These are phyloP conservation scores for Psix sp. DNA, from an alignment of 1,140 invertebrate species.

Conservation along the genomic window DNA sequence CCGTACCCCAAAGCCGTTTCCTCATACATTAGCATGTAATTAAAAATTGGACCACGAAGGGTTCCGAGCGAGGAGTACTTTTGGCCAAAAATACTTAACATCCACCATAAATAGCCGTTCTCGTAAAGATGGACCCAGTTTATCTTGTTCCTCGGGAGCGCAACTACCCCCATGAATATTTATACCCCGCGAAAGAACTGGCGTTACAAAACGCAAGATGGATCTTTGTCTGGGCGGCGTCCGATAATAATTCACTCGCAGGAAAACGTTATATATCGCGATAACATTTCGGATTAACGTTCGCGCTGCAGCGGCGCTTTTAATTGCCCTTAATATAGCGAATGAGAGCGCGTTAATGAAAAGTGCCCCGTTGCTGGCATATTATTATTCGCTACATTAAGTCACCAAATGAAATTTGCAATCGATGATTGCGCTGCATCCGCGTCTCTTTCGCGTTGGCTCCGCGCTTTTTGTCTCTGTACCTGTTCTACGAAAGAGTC, in stretches of 20 bases:
- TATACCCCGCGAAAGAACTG: conserved; percentile 39
- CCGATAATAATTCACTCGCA: conserved; percentile 55
- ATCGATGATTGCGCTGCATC: conserved; percentile 68
- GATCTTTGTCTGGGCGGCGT: conserved; percentile 48
- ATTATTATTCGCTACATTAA: conserved; percentile 76
- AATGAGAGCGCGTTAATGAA: conserved; percentile 71
- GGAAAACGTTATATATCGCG: conserved; percentile 59
- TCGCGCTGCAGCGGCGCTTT: conserved; percentile 64
- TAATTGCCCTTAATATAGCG: conserved; percentile 74
- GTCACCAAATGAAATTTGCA: conserved; percentile 74
- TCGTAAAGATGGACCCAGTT: conserved; percentile 49
- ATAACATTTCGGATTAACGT: conserved; percentile 68
- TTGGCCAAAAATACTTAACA: conserved; percentile 33
- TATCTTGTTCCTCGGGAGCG: conserved; percentile 37
- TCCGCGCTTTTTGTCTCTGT: conserved; percentile 31
- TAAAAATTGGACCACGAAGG: conserved; percentile 26
- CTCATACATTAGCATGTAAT: conserved; percentile 12
- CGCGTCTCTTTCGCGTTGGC: conserved; percentile 26
- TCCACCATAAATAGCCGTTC: conserved; percentile 43
- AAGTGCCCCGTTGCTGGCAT: conserved; percentile 68
- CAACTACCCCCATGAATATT: conserved; percentile 47
- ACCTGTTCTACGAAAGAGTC: conserved; percentile 66
- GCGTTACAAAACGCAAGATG: conserved; percentile 46
- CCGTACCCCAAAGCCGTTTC: too few species aligned
- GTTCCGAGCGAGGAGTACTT: conserved; percentile 9